Base-by-base conservation (phyloP, 2,888 invertebrate genomes). In the Ophioninae sp. region DNA sequence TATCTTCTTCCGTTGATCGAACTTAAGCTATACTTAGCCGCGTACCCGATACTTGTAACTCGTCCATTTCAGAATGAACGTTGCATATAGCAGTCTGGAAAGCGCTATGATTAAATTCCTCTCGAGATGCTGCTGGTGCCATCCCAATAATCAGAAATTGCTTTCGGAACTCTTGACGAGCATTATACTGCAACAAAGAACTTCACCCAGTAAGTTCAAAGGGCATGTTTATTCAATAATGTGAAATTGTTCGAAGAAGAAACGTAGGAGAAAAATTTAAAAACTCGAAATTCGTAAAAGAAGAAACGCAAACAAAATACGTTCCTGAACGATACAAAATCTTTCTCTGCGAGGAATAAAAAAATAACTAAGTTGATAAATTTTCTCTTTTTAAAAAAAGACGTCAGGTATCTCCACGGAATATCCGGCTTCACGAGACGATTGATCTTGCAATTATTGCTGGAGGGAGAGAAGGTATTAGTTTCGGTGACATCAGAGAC, bases 401-500 rank as follows among this genome's bases (percentile, higher is more conserved):
- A 93, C 87, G 90, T 92, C 0, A 89, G 91, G 84, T 93, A 93
- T 86, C 91, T 93, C 1, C 93, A 93, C 67, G 96, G 96, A 13
- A 96, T 98, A 90, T 96, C 97, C 0, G 98, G 98, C 8, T 98
- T 98, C 93, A 97, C 97, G 61, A 95, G 98, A 41, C 95, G 98
- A 75, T 93, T 98, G 81, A 96, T 98, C 86, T 94, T 98, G 76
- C 98, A 98, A 90, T 94, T 98, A 79, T 94, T 98, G 85, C 93
- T 98, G 85, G 97, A 98, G 90, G 97, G 96, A 90, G 98, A 98
- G 93, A 96, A 96, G 88, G 95, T 97, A 84, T 94, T 96, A 37
- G 96, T 98, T 37, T 96, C 96, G 87, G 95, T 98, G 81, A 93
- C 93, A 2, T 93, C 92, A 3, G 92, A 92, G 79, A 86, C 88